A percentile compares a stretch with the other conserved stretches of the same genome.
Conservation (phyloP, 2,113 vertebrate genomes). For the Equus przewalskii region DNA sequence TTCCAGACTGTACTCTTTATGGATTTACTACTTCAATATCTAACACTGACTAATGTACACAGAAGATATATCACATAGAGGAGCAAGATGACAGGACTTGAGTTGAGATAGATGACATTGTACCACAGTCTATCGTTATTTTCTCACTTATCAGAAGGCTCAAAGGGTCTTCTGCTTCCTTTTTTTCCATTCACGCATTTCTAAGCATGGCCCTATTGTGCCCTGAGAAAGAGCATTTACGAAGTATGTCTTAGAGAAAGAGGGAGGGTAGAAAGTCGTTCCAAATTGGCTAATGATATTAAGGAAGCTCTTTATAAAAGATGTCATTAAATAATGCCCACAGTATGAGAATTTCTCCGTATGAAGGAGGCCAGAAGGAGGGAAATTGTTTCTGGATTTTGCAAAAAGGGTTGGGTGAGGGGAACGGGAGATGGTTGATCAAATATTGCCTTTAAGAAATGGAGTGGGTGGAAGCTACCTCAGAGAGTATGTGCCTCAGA, state of each 20-base stretch:
- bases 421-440: neutral
- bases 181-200: neutral
- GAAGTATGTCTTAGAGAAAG: neutral
- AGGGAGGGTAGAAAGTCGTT: neutral
- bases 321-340: no score
- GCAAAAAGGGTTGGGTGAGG: neutral
- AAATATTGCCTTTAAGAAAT: neutral
- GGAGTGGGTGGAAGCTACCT: neutral
- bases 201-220: neutral
- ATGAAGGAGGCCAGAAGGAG: neutral
- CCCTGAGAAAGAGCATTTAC: neutral
- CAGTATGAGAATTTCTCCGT: rapidly evolving
- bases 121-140: no score
- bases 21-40: neutral
- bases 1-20: neutral
- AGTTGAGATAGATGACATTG: neutral
- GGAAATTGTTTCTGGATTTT: neutral
- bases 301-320: neutral
- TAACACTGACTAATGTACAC: neutral
- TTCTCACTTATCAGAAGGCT: neutral
- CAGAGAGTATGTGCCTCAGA: neutral
- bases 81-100: neutral
- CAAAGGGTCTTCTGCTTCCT: neutral
- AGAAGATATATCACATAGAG: no score
- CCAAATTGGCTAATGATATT: neutral